These are phyloP conservation scores for Drosophila truncata DNA, from an alignment of 1,140 invertebrate genomes.

Conservation along the genomic window DNA sequence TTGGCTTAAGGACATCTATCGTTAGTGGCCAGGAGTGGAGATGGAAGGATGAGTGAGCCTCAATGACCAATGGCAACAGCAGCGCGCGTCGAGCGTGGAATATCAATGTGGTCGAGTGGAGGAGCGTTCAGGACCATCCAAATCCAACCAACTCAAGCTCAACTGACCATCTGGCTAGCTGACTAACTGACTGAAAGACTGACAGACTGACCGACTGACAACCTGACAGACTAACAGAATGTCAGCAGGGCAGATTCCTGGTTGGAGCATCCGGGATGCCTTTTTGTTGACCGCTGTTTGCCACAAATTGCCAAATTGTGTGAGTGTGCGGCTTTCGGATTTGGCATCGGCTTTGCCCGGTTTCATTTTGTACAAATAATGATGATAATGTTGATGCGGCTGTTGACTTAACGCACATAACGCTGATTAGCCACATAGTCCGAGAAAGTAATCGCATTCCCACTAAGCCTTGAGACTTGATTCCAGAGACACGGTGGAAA, in stretches of 20 bases:
- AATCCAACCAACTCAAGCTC: slow-evolving; percentile 32
- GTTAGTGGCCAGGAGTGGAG: slow-evolving; percentile 64
- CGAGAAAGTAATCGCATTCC: slow-evolving; percentile 13
- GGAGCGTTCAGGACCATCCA: slow-evolving; percentile 27
- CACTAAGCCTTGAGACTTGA: slow-evolving; percentile 12
- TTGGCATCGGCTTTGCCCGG: slow-evolving; percentile 37
- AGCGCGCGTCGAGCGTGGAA: slow-evolving; percentile 67
- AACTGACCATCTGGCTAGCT: slow-evolving; percentile 22
- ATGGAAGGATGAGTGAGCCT: slow-evolving; percentile 46
- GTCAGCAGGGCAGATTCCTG: slow-evolving; percentile 37
- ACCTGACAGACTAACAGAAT: slow-evolving; percentile 33
- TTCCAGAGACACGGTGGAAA: slow-evolving; percentile 5
- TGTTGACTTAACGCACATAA: slow-evolving; percentile 75
- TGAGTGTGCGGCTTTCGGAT: slow-evolving; percentile 39
- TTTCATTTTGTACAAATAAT: slow-evolving; percentile 74
- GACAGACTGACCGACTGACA: slow-evolving; percentile 23
- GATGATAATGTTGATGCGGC: slow-evolving; percentile 67
- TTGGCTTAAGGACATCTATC: slow-evolving; percentile 78
- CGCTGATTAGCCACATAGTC: slow-evolving; percentile 52
- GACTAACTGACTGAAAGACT: slow-evolving; percentile 22
- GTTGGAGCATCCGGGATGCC: slow-evolving; percentile 20
- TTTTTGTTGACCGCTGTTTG: slow-evolving; percentile 52
- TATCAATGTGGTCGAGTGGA: slow-evolving; percentile 76
- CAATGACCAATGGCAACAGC: slow-evolving; percentile 80
- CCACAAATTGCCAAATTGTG: slow-evolving; percentile 78